Evolutionary conservation across 2,888 invertebrate species (phyloP).

Genomic region (Clunio marinus): DNA sequence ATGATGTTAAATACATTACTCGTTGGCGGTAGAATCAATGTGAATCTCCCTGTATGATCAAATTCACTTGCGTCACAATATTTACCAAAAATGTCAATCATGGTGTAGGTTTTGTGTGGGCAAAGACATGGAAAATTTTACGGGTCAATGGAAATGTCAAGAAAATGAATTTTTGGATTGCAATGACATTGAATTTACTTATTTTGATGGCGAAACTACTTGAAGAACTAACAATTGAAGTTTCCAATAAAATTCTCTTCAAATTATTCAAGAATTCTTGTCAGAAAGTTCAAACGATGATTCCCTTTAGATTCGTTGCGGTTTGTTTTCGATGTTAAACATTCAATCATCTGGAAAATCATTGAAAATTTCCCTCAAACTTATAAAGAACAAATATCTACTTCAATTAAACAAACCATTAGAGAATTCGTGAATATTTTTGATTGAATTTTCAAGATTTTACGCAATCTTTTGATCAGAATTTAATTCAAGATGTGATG

Average conservation of each 20-base stretch:
- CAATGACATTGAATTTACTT: background rate
- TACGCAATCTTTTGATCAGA: background rate
- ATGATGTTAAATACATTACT: background rate
- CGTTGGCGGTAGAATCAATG: background rate
- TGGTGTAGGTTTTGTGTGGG: slow-evolving; percentile 20
- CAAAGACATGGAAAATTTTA: slow-evolving; percentile 11
- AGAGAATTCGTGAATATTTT: background rate
- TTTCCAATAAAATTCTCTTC: too few species aligned
- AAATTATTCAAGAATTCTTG: background rate
- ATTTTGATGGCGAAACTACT: too few species aligned
- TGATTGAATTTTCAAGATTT: background rate
- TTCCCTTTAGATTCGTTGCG: slow-evolving; percentile 6
- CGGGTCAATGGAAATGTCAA: slow-evolving; percentile 3
- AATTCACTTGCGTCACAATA: background rate
- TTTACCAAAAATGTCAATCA: background rate
- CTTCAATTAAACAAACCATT: slow-evolving; percentile 15
- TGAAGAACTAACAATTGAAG: too few species aligned
- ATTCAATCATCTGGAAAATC: slow-evolving; percentile 15
- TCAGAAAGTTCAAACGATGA: background rate
- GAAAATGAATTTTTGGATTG: slow-evolving; percentile 19
- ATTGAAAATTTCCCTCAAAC: background rate
- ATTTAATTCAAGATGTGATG: too few species aligned
- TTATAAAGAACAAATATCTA: background rate
- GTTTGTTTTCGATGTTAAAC: slow-evolving; percentile 23
- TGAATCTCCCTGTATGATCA: background rate